These are phyloP conservation scores for Drosophila meridiana DNA, from an alignment of 2,888 invertebrate genomes.

Conservation along the genomic window DNA sequence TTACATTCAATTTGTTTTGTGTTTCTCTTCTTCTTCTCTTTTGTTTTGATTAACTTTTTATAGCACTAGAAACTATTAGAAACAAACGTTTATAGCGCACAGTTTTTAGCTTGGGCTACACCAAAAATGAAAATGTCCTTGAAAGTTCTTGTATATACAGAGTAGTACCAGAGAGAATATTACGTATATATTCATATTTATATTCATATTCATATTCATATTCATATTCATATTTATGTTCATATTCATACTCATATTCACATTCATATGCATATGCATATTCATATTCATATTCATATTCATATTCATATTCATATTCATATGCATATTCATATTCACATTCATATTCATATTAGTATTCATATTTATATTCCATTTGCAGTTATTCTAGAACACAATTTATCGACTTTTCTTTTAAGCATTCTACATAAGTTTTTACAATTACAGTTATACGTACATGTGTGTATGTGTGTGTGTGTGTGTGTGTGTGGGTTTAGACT, in stretches of 20 bases:
- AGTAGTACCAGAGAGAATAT: slow-evolving; percentile 46
- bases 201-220: not conserved
- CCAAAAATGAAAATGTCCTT: slow-evolving; percentile 35
- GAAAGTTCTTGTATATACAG: slow-evolving; percentile 41
- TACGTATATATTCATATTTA: slow-evolving; percentile 51
- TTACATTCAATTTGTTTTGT: slow-evolving; percentile 69
- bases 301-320: no score
- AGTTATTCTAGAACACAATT: slow-evolving; percentile 37
- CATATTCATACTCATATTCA: not conserved
- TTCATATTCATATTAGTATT: slow-evolving; percentile 3
- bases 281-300: no score
- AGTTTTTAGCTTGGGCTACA: slow-evolving; percentile 7
- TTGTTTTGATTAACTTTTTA: slow-evolving; percentile 47
- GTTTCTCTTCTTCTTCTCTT: not conserved
- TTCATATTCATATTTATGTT: not conserved
- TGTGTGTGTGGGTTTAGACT: not conserved
- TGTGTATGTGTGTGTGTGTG: slow-evolving; percentile 9
- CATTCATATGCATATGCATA: no score
- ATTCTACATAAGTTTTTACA: slow-evolving; percentile 48
- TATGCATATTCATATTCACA: no score
- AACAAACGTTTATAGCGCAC: slow-evolving; percentile 1
- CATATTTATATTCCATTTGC: slow-evolving; percentile 44
- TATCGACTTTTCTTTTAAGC: slow-evolving; percentile 34
- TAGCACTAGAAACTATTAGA: slow-evolving; percentile 9
- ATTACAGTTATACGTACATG: slow-evolving; percentile 5